Evolutionary conservation across 2,113 vertebrate species (phyloP), one percentile per base, ranked within the genome.

Genomic region (Myodes glareolus): DNA sequence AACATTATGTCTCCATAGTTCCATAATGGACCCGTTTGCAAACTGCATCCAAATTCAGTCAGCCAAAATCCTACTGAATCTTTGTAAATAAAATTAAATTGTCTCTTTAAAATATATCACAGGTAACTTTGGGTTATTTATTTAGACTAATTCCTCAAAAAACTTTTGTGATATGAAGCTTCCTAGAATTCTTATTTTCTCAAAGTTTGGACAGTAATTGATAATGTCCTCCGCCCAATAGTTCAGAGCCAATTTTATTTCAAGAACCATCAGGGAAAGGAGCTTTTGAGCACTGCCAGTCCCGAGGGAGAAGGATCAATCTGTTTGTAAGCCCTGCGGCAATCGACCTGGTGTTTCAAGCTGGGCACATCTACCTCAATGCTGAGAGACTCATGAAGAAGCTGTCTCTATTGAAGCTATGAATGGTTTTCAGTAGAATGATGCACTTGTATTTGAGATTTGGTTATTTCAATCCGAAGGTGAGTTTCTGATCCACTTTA

Each of bases 61-160:
- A 81, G 72, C 47, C 70, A 84, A 93, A 82, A 65, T 88, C 52
- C 68, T 76, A 96, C 29, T 33, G 81, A 80, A 84, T 72, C 42
- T 96, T 76, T 65, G 88, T 45, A 94, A 67, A 87, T 75, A 95
- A 86, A 86, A 82, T 29, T 92, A 96, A 73, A 85, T 87, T 17
- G 23, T 75, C 82, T 88, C 58, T 31, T 63, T 25, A 77, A 55
- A 94, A 82, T n/a, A 70, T n/a, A 88, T 78, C 67, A 68, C 14
- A 88, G 76, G 50, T 88, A 68, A 86, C 23, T 92, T 78, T 47
- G 16, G 52, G 77, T n/a, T 61, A 89, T 84, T 63, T 50, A 9
- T 67, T 94, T 86, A 67, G 3, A 90, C 12, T 87, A 42, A 61
- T 14, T 47, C 25, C 29, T 75, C 36, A 27, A 91, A 92, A 31